Base-by-base conservation (phyloP, 1,140 invertebrate species). In the Drosophila insularis region DNA sequence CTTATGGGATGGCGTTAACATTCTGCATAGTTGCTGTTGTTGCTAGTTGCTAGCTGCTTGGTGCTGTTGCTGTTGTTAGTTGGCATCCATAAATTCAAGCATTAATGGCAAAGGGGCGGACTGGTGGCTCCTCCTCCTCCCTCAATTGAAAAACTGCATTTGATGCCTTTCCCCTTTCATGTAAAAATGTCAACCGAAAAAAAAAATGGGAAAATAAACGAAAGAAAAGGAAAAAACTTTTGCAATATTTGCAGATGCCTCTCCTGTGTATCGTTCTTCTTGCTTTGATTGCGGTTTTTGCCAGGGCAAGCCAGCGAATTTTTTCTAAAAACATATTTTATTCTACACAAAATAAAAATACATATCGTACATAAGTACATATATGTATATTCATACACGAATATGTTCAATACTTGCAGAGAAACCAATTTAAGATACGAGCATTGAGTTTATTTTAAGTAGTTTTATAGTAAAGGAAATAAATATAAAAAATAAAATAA, bases 1-100 rank as follows among this genome's bases (percentile, higher is more conserved):
- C 43, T 87, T 78, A 76, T 75, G 81, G 78, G 74, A 71, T 87
- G 81, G 78, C 82, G 81, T 85, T 86, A 86, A 81, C 82, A 82
- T 68, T 86, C 68, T 64, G 74, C 70, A 62, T 65, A 78, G 77
- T 74, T 85, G 80, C 50, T 61, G 56, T 46, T 65, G 56, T 50
- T 78, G 74, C 60, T 66, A 61, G 73, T 65, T 69, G 35, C 67
- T 66, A 50, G 56, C 19, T 23, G 63, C 31, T 40, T 58, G 60
- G 31, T 46, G 61, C 19, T 77, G 69, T 23, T 68, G 69, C 21
- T 70, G 76, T 72, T 81, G 81, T 75, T 86, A 81, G 82, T 81
- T 87, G 78, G 63, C 75, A 86, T 79, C 82, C 82, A 86, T 87
- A 87, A 87, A 87, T 89, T 87, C 84, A 65, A 73, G 86, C 85